phyloP scores from a whole-genome alignment of 2,113 vertebrate species.

The Columba livia region DNA sequence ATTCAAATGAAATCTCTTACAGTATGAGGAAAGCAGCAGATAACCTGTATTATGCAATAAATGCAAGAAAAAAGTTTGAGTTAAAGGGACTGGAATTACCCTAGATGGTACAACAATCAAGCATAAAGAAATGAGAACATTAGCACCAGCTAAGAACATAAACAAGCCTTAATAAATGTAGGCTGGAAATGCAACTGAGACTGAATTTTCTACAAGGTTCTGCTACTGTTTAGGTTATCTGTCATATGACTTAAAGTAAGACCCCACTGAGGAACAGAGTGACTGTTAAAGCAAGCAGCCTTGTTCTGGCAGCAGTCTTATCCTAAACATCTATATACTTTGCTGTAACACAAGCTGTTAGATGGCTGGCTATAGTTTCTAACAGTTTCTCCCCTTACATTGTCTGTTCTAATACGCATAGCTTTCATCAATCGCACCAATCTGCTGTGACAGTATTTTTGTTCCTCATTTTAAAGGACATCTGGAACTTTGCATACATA shows the following conservation, averaged over 20 bases:
- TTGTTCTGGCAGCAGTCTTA: neutral
- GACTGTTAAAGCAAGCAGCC: neutral
- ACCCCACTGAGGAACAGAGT: neutral
- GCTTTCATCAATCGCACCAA: neutral
- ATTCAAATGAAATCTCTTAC: neutral
- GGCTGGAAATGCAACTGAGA: neutral
- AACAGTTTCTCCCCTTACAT: neutral
- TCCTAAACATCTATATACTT: fast-evolving
- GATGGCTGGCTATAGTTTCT: neutral
- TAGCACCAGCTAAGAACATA: neutral
- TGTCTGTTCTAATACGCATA: neutral
- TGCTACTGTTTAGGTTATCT: neutral
- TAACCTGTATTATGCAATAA: neutral
- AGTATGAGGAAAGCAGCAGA: neutral
- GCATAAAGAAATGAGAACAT: neutral
- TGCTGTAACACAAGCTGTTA: neutral
- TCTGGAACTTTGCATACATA: neutral
- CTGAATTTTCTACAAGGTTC: neutral
- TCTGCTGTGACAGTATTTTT: neutral
- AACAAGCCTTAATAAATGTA: neutral
- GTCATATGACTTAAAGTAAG: neutral
- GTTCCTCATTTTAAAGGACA: neutral
- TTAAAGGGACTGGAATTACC: neutral
- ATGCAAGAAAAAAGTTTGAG: neutral
- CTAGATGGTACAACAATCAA: neutral